Percentiles rank a stretch among this genome's conserved stretches.
Conservation (phyloP, 1,140 invertebrate species). For the Mizuhopecten yessoensis region DNA sequence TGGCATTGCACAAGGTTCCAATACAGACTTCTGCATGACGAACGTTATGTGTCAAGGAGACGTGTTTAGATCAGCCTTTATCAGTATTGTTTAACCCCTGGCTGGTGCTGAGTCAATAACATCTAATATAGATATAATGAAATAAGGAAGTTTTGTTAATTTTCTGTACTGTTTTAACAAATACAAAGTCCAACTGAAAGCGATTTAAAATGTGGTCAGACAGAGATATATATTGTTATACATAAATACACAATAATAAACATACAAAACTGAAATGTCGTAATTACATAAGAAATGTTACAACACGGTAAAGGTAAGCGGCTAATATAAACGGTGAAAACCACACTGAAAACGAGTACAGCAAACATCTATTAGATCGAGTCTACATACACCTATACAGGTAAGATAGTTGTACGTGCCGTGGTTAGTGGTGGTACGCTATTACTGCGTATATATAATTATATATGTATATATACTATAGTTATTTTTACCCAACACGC, state of each 20-base stretch:
- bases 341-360: neutral
- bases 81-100: neutral
- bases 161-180: too few relatives aligned
- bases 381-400: neutral
- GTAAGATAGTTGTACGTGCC: too few relatives aligned
- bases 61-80: neutral
- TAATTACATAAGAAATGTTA: neutral
- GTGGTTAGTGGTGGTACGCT: neutral
- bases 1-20: neutral
- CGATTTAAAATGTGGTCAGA: too few relatives aligned
- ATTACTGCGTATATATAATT: too few relatives aligned
- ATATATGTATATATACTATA: too few relatives aligned
- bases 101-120: neutral
- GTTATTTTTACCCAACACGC: too few relatives aligned
- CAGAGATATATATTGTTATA: neutral
- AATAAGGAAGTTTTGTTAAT: slow-evolving; percentile 30
- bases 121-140: neutral
- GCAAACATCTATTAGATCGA: neutral
- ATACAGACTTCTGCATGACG: too few relatives aligned
- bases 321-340: neutral
- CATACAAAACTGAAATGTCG: too few relatives aligned
- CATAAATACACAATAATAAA: neutral
- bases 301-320: neutral
- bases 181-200: too few relatives aligned
- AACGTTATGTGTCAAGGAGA: too few relatives aligned